Evolutionary conservation across 2,797 vertebrate genomes (phyloP).

Genomic region (Phataginus tetradactyla): DNA sequence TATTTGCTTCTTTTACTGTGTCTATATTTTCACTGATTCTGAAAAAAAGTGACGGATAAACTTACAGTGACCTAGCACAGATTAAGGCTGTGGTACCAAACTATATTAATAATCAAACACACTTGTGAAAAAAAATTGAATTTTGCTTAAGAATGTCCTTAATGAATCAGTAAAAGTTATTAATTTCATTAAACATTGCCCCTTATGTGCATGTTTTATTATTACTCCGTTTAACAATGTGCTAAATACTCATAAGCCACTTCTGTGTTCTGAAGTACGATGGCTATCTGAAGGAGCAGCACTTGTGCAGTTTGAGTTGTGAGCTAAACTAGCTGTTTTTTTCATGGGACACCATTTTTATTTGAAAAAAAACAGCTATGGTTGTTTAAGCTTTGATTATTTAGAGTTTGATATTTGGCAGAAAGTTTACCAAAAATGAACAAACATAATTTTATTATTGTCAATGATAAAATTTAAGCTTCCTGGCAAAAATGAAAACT

Average conservation of each 20-base stretch:
- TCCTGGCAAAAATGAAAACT: background rate
- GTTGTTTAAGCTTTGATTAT: constrained; percentile 23
- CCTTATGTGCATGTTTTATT: background rate
- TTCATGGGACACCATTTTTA: background rate
- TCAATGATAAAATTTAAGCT: constrained; percentile 5
- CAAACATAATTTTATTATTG: background rate
- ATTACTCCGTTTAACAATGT: background rate
- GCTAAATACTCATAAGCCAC: background rate
- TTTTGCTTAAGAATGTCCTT: constrained; percentile 20
- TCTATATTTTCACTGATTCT: background rate
- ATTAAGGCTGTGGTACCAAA: background rate
- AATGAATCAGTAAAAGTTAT: constrained; percentile 4
- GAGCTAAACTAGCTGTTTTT: background rate
- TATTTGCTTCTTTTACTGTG: background rate
- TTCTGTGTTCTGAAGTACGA: background rate
- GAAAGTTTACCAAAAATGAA: background rate
- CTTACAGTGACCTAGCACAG: background rate
- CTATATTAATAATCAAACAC: background rate
- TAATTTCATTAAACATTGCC: background rate
- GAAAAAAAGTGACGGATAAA: background rate
- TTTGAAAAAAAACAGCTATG: background rate
- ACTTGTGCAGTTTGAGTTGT: background rate
- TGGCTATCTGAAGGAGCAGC: background rate
- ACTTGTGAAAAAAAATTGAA: background rate
- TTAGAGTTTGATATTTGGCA: background rate